These are phyloP conservation scores for Dynastes hyllus DNA, from an alignment of 2,888 invertebrate genomes.

Conservation along the genomic window DNA sequence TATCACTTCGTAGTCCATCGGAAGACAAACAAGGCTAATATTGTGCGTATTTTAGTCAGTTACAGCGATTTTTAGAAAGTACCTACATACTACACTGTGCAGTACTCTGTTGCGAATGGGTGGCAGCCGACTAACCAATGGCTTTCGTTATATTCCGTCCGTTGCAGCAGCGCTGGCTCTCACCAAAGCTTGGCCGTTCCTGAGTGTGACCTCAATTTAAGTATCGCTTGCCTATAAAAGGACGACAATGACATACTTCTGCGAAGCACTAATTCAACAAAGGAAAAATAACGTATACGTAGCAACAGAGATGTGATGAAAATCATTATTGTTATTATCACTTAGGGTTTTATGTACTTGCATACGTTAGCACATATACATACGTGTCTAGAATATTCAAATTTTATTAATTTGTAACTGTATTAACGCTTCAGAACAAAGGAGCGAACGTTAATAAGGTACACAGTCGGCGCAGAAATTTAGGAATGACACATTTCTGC, in stretches of 20 bases:
- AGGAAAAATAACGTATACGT: conserved; percentile 18
- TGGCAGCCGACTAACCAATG: conserved; percentile 12
- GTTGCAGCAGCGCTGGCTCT: conserved; percentile 28
- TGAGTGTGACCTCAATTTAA: conserved; percentile 45
- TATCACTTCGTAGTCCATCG: no score
- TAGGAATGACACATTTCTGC: no score
- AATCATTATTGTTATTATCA: not conserved
- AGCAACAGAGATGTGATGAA: not conserved
- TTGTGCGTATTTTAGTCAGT: no score
- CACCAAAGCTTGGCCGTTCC: conserved; percentile 33
- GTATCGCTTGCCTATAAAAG: conserved; percentile 46
- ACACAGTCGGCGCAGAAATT: no score
- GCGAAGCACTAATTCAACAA: conserved; percentile 45
- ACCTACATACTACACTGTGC: not conserved
- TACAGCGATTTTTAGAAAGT: conserved; percentile 30
- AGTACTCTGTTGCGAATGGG: not conserved
- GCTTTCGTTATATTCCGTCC: conserved; percentile 34
- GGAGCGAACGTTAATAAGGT: no score
- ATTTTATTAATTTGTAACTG: no score
- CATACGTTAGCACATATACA: no score
- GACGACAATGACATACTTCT: conserved; percentile 48
- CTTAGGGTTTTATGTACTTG: no score
- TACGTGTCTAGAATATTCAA: no score
- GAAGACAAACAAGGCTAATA: no score
- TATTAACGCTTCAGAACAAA: no score